phyloP scores from a whole-genome alignment of 2,888 invertebrate genomes.

The Cordilura impudica region DNA sequence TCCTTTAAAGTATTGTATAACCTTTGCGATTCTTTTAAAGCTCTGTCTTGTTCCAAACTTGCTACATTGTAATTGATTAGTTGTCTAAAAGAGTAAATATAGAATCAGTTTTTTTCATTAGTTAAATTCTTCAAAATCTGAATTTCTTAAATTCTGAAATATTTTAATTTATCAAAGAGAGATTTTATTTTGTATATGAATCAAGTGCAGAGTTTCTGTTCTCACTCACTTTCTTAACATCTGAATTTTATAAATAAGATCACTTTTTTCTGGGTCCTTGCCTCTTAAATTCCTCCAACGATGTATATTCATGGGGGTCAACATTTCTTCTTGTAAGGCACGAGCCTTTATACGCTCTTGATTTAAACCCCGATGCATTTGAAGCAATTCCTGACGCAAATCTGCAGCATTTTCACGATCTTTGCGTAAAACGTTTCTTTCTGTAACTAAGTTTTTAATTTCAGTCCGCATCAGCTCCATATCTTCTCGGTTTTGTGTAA shows the following conservation, averaged over 20 bases:
- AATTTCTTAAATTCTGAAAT: too few species aligned
- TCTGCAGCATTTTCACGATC: conserved; percentile 90
- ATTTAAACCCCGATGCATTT: conserved; percentile 88
- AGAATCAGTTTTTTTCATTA: background rate
- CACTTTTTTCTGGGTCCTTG: conserved; percentile 90
- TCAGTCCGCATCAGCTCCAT: conserved; percentile 90
- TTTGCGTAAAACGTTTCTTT: conserved; percentile 84
- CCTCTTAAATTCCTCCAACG: conserved; percentile 93
- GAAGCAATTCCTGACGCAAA: conserved; percentile 84
- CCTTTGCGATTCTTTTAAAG: conserved; percentile 73
- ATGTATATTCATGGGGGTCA: conserved; percentile 95
- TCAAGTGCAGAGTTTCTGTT: too few species aligned
- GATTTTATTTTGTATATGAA: too few species aligned
- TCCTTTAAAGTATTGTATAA: conserved; percentile 75
- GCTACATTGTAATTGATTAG: conserved; percentile 73
- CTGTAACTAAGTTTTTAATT: conserved; percentile 87
- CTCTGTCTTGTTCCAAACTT: conserved; percentile 72
- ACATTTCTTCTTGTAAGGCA: conserved; percentile 92
- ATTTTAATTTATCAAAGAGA: too few species aligned
- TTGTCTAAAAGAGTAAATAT: conserved; percentile 68
- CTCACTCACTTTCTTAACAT: conserved; percentile 86
- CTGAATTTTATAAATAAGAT: conserved; percentile 89
- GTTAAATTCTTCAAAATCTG: background rate
- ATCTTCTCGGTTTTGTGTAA: conserved; percentile 88
- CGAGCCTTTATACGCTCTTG: conserved; percentile 90